Conservation (phyloP, 2,113 vertebrate species). For the Felis catus region F.catus_Fca126_mat1.0 CM031428.1:19512001-19512500, state of each 20-base stretch:
- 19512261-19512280: background rate
- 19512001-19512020: background rate
- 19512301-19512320: background rate
- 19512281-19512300: background rate
- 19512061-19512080: background rate
- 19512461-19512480: background rate
- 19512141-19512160: background rate
- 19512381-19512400: constrained; percentile 42
- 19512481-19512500: constrained; percentile 17
- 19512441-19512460: background rate
- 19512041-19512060: background rate
- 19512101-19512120: background rate
- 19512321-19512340: background rate
- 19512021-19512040: background rate
- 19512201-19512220: background rate
- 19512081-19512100: background rate
- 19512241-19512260: background rate
- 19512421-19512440: background rate
- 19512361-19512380: background rate
- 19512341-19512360: background rate
- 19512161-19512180: background rate
- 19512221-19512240: background rate
- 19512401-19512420: constrained; percentile 45
- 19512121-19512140: background rate
- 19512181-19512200: background rate